These are phyloP conservation scores for Turnix velox DNA, from an alignment of 2,113 vertebrate genomes.

Conservation along the genomic window DNA sequence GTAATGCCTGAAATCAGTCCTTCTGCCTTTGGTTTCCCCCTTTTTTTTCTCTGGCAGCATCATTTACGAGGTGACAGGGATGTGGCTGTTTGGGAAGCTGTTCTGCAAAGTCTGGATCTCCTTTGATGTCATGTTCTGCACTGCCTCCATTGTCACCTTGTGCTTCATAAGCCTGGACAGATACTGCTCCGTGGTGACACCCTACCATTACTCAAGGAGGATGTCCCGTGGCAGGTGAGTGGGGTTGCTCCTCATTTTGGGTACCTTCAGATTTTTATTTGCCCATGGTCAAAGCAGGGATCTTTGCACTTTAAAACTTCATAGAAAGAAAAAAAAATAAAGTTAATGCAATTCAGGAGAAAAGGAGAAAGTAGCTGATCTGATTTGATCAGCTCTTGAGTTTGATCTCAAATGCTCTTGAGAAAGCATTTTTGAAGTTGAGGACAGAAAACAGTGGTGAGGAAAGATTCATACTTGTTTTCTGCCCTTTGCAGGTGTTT, in stretches of 20 bases:
- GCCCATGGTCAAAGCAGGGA: neutral
- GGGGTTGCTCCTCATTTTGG: neutral
- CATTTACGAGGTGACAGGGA: conserved; percentile 71
- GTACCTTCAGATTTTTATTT: neutral
- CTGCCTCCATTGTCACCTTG: conserved; percentile 67
- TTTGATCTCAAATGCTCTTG: neutral
- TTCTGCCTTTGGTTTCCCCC: neutral
- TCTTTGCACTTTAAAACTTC: neutral
- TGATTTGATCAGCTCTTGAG: no score
- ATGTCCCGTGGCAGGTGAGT: conserved; percentile 73
- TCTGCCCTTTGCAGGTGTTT: neutral
- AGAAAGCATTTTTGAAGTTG: neutral
- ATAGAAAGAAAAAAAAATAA: no score
- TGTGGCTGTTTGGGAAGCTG: conserved; percentile 69
- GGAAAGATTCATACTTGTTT: neutral
- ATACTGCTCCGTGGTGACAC: conserved; percentile 72
- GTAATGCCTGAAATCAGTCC: neutral
- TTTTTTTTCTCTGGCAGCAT: neutral
- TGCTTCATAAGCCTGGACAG: conserved; percentile 76
- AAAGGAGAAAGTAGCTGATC: neutral
- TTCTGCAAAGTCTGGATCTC: conserved; percentile 78
- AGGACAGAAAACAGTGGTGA: neutral
- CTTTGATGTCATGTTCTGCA: conserved; percentile 76
- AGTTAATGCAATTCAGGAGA: neutral
- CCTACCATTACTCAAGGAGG: conserved; percentile 66